Evolutionary conservation across 2,888 invertebrate species (phyloP), one percentile per base, ranked within the genome.

Genomic region (Ganaspis brasiliensis): DNA sequence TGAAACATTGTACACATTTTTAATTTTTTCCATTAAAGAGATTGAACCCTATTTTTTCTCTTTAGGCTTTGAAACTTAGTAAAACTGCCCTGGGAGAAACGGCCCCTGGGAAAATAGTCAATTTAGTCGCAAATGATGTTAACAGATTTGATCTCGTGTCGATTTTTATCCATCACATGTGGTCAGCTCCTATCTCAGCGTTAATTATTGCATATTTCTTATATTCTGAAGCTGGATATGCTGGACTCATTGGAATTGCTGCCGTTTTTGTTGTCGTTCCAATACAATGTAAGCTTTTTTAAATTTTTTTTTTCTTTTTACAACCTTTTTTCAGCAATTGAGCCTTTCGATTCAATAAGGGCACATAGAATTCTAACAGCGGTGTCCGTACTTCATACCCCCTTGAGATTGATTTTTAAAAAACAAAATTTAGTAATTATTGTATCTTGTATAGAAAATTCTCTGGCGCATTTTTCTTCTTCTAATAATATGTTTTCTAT

Each of bases 131-230:
- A 0, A 98, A 98, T 88, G 99, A 99, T 92, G 98, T 98, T 21
- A 97, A 96, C 91, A 95, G 98, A 80, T 96, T 99, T 89, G 98
- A 99, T 92, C 94, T 97, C 91, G 97, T 96, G 12, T 96, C 97
- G 82, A 94, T 98, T 79, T 97, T 96, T 89, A 93, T 97, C 10
- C 98, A 98, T 91, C 97, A 96, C 92, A 95, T 98, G 92, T 98
- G 98, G 97, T 94, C 97, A 14, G 95, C 97, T 73, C 98, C 98
- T 0, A 87, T 97, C 0, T 93, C 94, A 37, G 86, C 94, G 1
- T 83, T 94, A 0, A 94, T 95, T 40, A 96, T 97, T 24, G 95
- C 96, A 79, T 96, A 95, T 87, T 95, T 98, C 80, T 93, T 97
- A 75, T 98, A 96, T 92, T 91, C 92, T 37, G 94, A 95, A 88